Evolutionary conservation across 1,140 invertebrate genomes (phyloP), one percentile per base, ranked within the genome.

Genomic region (Atta texana): DNA sequence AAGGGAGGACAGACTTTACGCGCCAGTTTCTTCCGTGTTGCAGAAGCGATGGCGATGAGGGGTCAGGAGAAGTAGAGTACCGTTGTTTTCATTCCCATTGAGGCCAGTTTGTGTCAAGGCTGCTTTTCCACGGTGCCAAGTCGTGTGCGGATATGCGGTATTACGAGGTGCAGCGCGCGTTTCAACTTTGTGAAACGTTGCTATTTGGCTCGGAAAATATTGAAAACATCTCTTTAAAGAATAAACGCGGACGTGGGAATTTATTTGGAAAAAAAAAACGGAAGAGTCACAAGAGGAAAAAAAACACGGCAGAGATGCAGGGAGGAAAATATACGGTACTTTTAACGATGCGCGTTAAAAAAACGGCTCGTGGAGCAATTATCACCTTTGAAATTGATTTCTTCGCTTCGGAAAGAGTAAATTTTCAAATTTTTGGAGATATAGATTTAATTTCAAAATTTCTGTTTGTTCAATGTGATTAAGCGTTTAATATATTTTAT

Each of bases 81-180:
- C 87, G 87, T 90, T 90, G 81, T 91, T 90, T 91, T 90, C 89
- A 87, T 89, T 88, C 86, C 81, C 87, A 87, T 87, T 82, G 80
- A 87, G 76, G 85, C 81, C 72, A 87, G 88, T 92, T 90, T 88
- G 64, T 85, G 90, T 88, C 82, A 82, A 87, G 87, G 87, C 86
- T 84, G 80, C 87, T 90, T 90, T 88, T 87, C 87, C 49, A 82
- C 64, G 51, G 34, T 77, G 66, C 86, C 87, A 53, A 88, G 39
- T 53, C 75, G 75, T 78, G 72, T 68, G 31, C 68, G 85, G 51
- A 82, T 63, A 86, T 39, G 61, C 64, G 24, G 24, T 68, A 66
- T 59, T 72, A 59, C 57, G 71, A 34, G 66, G n/a, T 71, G 55
- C 57, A 49, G 44, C 68, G 51, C 69, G 77, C 86, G 66, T 72